A percentile compares a stretch with the other conserved stretches of the same genome.
phyloP scores from a whole-genome alignment of 2,888 invertebrate species.

The Tinea semifulvella region DNA sequence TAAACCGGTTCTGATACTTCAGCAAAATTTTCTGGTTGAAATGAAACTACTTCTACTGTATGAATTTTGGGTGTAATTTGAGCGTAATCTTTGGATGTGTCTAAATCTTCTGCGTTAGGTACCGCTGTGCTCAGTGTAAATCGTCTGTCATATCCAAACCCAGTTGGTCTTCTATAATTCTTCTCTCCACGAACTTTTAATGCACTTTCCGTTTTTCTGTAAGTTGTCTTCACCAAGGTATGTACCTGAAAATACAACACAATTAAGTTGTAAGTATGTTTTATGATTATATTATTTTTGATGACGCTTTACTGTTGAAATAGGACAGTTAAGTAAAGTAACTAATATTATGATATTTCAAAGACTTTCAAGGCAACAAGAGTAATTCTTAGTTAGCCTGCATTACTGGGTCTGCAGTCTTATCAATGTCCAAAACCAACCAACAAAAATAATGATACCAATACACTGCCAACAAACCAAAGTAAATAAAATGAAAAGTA shows the following conservation, averaged over 20 bases:
- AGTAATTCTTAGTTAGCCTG: no score
- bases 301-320: no score
- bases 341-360: no score
- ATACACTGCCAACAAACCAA: no score
- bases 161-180: slow-evolving; percentile 31
- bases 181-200: slow-evolving; percentile 43
- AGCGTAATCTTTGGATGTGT: slow-evolving; percentile 32
- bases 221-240: slow-evolving; percentile 45
- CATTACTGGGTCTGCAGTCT: no score
- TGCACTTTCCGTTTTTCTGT: slow-evolving; percentile 50
- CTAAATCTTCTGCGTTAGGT: slow-evolving; percentile 27
- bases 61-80: slow-evolving; percentile 40
- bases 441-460: no score
- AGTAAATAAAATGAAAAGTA: no score
- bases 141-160: slow-evolving; percentile 29
- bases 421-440: no score
- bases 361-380: no score
- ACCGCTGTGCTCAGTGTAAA: slow-evolving; percentile 47
- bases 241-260: slow-evolving; percentile 44
- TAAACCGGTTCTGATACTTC: slow-evolving; percentile 55
- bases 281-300: no score
- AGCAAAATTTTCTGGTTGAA: slow-evolving; percentile 50
- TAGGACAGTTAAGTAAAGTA: no score
- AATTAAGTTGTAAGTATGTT: no score
- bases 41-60: slow-evolving; percentile 56